Evolutionary conservation across 2,113 vertebrate genomes (phyloP).

Genomic region (Eretmochelys imbricata): DNA sequence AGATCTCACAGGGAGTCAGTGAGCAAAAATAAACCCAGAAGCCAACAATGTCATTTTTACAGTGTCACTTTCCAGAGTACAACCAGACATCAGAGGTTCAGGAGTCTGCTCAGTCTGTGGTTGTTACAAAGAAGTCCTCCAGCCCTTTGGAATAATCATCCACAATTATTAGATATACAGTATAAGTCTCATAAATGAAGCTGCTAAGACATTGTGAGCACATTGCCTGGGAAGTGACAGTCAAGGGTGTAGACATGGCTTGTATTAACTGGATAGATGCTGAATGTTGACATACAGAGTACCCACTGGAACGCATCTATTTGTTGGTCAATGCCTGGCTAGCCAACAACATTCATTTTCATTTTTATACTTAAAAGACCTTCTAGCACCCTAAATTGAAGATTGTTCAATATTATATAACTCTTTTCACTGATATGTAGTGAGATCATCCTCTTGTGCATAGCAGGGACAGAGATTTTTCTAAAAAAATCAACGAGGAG

Average conservation of each 20-base stretch:
- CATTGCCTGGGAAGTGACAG: accelerated
- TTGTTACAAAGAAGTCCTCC: accelerated
- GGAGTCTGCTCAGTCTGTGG: background rate
- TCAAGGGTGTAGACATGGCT: accelerated
- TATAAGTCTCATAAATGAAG: accelerated
- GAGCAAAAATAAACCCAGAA: background rate
- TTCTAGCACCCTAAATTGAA: background rate
- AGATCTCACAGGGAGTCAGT: background rate
- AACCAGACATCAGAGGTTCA: background rate
- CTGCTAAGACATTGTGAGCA: accelerated
- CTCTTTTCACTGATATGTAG: background rate
- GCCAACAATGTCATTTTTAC: background rate
- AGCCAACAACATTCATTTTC: background rate
- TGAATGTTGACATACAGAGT: accelerated
- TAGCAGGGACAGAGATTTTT: background rate
- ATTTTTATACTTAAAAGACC: background rate
- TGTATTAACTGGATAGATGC: no score
- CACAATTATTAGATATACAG: background rate
- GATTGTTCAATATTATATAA: background rate
- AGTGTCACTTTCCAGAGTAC: background rate
- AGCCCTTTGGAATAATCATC: background rate
- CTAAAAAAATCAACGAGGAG: no score
- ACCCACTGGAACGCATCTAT: background rate
- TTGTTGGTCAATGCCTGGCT: accelerated
- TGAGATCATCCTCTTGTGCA: background rate